These are phyloP conservation scores for Eupithecia vulgata DNA, from an alignment of 2,888 invertebrate genomes.

Conservation along the genomic window DNA sequence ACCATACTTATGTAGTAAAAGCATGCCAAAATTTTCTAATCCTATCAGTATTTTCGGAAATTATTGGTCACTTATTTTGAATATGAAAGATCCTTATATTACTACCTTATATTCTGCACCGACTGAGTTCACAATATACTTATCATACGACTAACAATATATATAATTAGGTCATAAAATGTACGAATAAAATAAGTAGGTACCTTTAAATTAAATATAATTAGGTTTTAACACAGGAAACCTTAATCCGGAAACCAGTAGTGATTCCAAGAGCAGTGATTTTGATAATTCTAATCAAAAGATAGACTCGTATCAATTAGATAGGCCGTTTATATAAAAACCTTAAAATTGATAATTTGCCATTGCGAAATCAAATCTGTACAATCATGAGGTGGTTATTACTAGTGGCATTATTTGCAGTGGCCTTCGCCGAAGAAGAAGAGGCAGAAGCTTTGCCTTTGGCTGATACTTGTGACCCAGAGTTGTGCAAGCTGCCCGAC, in stretches of 20 bases:
- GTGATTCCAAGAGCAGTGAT: not conserved
- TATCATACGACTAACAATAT: too few relatives aligned
- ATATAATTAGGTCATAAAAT: not conserved
- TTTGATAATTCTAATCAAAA: not conserved
- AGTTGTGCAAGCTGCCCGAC: constrained; percentile 77
- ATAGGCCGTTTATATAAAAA: constrained; percentile 4
- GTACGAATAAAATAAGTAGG: not conserved
- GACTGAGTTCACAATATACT: not conserved
- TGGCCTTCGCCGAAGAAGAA: constrained; percentile 24
- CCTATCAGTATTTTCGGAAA: too few relatives aligned
- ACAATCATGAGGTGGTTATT: constrained; percentile 29
- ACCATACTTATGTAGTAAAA: too few relatives aligned
- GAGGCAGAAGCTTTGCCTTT: constrained; percentile 46
- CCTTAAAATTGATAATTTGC: not conserved
- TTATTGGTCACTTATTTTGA: too few relatives aligned
- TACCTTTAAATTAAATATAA: not conserved
- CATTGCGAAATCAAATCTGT: not conserved
- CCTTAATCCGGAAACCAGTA: constrained; percentile 15
- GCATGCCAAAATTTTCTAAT: too few relatives aligned
- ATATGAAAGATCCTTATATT: too few relatives aligned
- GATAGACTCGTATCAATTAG: constrained; percentile 3
- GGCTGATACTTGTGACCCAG: constrained; percentile 64
- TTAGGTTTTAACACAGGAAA: not conserved
- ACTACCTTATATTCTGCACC: not conserved
- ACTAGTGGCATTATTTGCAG: constrained; percentile 24